Evolutionary conservation across 2,113 vertebrate genomes (phyloP), one percentile per base, ranked within the genome.

Genomic region (Epinephelus lanceolatus): DNA sequence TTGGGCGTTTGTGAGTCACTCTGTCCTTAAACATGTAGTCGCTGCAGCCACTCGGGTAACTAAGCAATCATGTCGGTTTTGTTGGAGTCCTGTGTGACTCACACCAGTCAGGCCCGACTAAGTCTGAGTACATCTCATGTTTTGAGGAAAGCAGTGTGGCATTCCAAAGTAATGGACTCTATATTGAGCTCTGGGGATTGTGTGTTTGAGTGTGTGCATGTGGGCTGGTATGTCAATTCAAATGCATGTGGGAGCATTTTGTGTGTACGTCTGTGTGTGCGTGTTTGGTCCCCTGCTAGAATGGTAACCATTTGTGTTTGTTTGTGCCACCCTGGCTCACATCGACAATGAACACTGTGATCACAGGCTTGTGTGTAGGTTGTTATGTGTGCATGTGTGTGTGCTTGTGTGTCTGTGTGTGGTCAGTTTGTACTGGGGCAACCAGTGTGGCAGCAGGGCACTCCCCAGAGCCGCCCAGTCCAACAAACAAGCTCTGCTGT

Each of bases 1-100:
- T 84, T 66, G 80, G 86, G 78, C 83, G 55, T 83, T 81, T 74
- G 86, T 93, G 93, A 93, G 45, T 94, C 92, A 94, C 74, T 80
- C 61, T 27, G 85, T 71, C 86, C 88, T 84, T 69, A 80, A 91
- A 92, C 89, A 70, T 80, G 86, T 14, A 81, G 86, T 65, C 63
- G 80, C 79, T 17, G 75, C 81, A 61, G 86, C 86, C 90, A 2
- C 84, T 61, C 4, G 69, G 87, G 81, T 80, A 89, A 86, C 85
- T 13, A 75, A 78, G 75, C 84, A 61, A 83, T 82, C 75, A 82
- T 42, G 84, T 66, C 13, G 86, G 89, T 75, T 49, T 30, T 80
- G 79, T 27, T 56, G 6, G 74, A 75, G 81, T 52, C 83, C 62
- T 86, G 81, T 78, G 80, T 92, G 87, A 91, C 52, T 91, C 90